Evolutionary conservation across 2,888 invertebrate species (phyloP), one percentile per base, ranked within the genome.

Genomic region (Drosophila siamana): DNA sequence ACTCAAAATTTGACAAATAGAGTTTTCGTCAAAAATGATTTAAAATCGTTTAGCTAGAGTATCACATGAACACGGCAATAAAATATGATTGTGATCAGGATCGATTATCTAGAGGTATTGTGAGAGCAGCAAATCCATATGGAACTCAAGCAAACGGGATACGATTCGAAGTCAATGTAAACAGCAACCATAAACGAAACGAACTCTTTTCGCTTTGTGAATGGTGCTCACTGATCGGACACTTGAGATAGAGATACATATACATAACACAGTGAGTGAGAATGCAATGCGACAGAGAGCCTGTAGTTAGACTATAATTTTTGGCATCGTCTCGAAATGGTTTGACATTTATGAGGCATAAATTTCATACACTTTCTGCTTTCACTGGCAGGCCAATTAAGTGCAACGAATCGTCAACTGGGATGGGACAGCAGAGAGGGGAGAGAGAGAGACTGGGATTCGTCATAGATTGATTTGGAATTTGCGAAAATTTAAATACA

Each of bases 281-380:
- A n/a, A n/a, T 6, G 7, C 38, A 55, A 22, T 28, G 7, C 48
- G 65, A 65, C 26, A 33, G 30, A 30, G 3, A 55, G 43, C n/a
- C 26, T 16, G 24, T 56, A 66, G 60, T 54, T 62, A 46, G 43
- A 24, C 40, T 13, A 61, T 60, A 46, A 50, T 47, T 30, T 51
- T 62, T n/a, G 41, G 38, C 13, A 57, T 51, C 41, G 63, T 38
- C 56, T 46, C 55, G 64, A 50, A 48, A 63, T 54, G 40, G 62
- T 69, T 68, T 85, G 83, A 88, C 83, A 88, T 86, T 84, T 84
- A 88, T 88, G 83, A 72, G 66, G 69, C 88, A 84, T 84, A 86
- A 77, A 84, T 84, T 86, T 77, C 36, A 52, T 62, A 44, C 47
- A 72, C 80, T 83, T 86, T 86, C 85, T 68, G 65, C 76, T 69